Base-by-base conservation (phyloP, 2,113 vertebrate genomes). In the Tupaia chinensis region DNA sequence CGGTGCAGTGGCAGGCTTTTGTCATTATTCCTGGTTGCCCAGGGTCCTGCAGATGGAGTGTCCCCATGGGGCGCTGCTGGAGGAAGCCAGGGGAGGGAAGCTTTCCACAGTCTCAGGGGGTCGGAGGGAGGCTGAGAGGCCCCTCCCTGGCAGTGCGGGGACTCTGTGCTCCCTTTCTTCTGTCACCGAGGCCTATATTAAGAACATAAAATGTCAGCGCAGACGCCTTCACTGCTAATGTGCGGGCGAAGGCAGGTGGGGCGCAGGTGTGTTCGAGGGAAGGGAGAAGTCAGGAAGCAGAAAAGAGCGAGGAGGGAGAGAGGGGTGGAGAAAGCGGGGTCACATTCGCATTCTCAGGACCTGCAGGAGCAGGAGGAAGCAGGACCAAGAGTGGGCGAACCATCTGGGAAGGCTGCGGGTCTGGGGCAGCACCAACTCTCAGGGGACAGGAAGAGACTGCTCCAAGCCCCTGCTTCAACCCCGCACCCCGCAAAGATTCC, bases 171-270 rank as follows among this genome's bases (percentile, higher is more conserved):
- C 78, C 84, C 27, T 81, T 69, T 44, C 44, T 74, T 88, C 95
- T 96, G 94, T 93, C 95, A 89, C 95, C 20, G 2, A 81, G 93
- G 95, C 89, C 97, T 97, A 96, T 97, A 97, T 96, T 97, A 97
- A 94, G 97, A 96, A 91, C 89, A 65, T 56, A 91, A 95, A 96
- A 96, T 98, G 97, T 95, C 97, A 96, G 68, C 3, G 1, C 87
- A 95, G 96, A 89, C 27, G 11, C 91, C 72, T 94, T 89, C 95
- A 69, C 96, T 82, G 91, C 96, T 94, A 85, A 89, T 60, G 94
- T 87, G 61, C 11, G 56, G 79, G 93, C 92, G 91, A 97, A 96
- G 93, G 74, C 93, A 96, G 96, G 97, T 96, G 95, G 95, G 73
- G n/a, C 0, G 7, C 95, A 97, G 97, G 95, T 97, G 97, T 93